Base-by-base conservation (phyloP, 2,888 invertebrate species). In the Dendrolimus houi region DNA sequence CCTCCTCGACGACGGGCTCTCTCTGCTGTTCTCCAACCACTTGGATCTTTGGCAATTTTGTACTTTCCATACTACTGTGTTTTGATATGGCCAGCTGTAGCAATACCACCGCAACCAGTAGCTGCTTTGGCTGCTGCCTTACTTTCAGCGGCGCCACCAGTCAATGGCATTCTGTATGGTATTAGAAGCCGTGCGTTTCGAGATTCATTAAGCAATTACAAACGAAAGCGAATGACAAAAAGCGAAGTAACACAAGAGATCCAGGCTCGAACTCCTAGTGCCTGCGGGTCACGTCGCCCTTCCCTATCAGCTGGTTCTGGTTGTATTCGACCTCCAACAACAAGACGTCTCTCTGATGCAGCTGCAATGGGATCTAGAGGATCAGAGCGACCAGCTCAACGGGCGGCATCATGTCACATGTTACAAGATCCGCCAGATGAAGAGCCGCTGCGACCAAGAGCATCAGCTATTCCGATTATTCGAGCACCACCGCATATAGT, bases 211-310 rank as follows among this genome's bases (percentile, higher is more conserved):
- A 92, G 94, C 66, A 95, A 96, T 75, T 95, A 95, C 76, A 93
- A 94, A 92, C 90, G 96, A 55, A 95, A 96, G 82, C 93, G 95
- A 75, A 92, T 95, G 83, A 95, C 95, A 3, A 95, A 95, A 79
- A 94, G 94, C 72, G 95, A 96, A 77, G 93, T 96, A 54, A 94
- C 95, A 62, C 94, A 95, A 74, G 96, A 96, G 79, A 96, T 96
- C 62, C 95, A 96, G 77, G 95, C 95, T 7, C 87, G 95, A 62
- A 95, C 95, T 2, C 96, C 95, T 6, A 95, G 95, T 61, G 94
- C 94, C 1, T 95, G 95, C 61, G 95, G 95, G 0, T 95, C 95
- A 0, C 88, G 95, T 57, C 86, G 95, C 55, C 95, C 95, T 0
- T 95, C 95, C 1, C 81, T 95, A 55, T 95, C 94, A 3, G 93